Conservation (phyloP, 2,888 invertebrate species). For the Auanema sp. region DNA sequence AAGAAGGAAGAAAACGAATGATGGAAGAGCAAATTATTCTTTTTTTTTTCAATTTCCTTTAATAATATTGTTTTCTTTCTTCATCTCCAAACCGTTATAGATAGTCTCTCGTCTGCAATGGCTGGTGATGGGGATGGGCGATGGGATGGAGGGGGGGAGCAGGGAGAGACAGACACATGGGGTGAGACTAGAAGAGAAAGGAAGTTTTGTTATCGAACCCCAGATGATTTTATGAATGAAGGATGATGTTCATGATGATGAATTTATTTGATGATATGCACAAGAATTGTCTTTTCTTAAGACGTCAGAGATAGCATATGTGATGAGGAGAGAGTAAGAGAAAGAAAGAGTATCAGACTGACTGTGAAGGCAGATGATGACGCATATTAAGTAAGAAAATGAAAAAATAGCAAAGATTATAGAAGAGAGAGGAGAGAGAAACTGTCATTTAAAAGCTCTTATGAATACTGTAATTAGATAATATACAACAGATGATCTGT, state of each 20-base stretch:
- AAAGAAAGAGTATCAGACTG: neutral
- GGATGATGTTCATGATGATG: too few species aligned
- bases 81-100: too few species aligned
- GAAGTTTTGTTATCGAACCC: neutral
- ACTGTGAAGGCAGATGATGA: slow-evolving; percentile 1
- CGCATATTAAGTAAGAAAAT: slow-evolving; percentile 6
- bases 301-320: neutral
- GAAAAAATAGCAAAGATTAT: neutral
- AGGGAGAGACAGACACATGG: neutral
- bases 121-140: neutral
- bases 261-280: too few species aligned
- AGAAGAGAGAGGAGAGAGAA: too few species aligned
- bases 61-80: too few species aligned
- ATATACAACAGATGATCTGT: too few species aligned
- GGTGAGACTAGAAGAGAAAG: neutral
- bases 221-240: too few species aligned
- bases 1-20: neutral
- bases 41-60: too few species aligned
- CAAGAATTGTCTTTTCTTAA: too few species aligned
- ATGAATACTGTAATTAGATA: slow-evolving; percentile 6
- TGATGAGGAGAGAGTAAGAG: neutral
- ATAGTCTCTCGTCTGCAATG: too few species aligned
- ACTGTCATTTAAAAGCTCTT: neutral
- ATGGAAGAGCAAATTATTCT: slow-evolving; percentile 1
- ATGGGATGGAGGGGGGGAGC: neutral